These are phyloP conservation scores for Dryococelus australis DNA, from an alignment of 2,888 invertebrate genomes.

Conservation along the genomic window DNA sequence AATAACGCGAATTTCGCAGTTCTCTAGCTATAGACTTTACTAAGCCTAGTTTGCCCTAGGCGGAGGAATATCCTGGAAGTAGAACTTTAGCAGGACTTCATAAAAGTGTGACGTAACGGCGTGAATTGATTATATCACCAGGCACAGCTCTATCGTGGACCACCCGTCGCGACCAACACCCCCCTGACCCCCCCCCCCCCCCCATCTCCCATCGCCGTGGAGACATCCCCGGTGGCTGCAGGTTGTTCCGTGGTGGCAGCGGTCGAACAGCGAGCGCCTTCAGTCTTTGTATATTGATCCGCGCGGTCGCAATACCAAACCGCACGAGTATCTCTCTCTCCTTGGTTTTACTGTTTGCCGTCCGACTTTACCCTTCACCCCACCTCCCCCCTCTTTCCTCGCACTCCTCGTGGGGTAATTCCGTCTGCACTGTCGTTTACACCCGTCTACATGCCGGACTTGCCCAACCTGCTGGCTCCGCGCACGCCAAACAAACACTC, in stretches of 20 bases:
- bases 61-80: no score
- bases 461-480: conserved; percentile 25
- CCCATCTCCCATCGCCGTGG: no score
- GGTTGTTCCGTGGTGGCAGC: background rate
- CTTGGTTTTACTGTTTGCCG: no score
- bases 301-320: conserved; percentile 44
- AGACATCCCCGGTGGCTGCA: background rate
- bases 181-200: background rate
- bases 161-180: background rate
- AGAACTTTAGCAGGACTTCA: no score
- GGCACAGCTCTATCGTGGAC: background rate
- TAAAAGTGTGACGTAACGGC: no score
- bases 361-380: background rate
- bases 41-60: no score
- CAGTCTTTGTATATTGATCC: conserved; percentile 45
- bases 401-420: conserved; percentile 34
- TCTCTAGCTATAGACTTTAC: no score
- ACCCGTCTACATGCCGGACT: conserved; percentile 17
- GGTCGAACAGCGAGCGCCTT: background rate
- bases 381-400: conserved; percentile 17
- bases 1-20: no score
- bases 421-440: conserved; percentile 39
- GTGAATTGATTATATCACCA: no score
- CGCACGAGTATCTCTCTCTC: conserved; percentile 19
- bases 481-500: background rate